Percentiles rank a stretch among this genome's conserved stretches.
Conservation (phyloP, 2,113 vertebrate genomes). For the Clarias gariepinus region DNA sequence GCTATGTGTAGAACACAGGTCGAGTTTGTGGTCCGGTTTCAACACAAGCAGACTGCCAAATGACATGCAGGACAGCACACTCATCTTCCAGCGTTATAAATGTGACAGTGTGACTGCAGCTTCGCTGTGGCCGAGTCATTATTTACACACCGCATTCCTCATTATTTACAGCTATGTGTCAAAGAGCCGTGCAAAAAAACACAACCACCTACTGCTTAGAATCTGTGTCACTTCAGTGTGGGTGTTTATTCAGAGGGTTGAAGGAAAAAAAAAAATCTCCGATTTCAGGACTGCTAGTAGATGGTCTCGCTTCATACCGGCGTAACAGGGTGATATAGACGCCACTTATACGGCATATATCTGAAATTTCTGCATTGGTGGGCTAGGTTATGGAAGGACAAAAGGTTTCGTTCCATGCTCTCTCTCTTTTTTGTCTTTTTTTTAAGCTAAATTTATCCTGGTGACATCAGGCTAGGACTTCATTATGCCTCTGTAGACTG, state of each 20-base stretch:
- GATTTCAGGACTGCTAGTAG: background rate
- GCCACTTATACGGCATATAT: conserved; percentile 16
- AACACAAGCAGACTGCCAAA: background rate
- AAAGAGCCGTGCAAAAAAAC: conserved; percentile 29
- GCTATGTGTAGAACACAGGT: background rate
- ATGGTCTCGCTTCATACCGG: background rate
- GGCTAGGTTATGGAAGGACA: conserved; percentile 29
- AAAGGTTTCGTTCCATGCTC: conserved; percentile 4
- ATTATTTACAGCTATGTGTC: conserved; percentile 38
- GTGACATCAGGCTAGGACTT: background rate
- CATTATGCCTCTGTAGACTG: conserved; percentile 6
- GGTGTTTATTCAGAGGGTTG: conserved; percentile 14
- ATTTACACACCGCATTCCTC: conserved; percentile 32
- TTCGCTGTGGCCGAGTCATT: conserved; percentile 21
- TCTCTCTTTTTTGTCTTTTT: background rate
- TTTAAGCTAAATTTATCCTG: conserved; percentile 26
- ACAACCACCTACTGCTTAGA: conserved; percentile 21
- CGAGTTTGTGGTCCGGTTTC: conserved; percentile 7
- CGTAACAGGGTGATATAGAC: conserved; percentile 18
- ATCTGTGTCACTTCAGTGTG: conserved; percentile 20
- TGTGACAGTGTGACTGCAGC: conserved; percentile 18
- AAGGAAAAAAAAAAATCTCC: background rate
- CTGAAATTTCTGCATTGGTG: background rate
- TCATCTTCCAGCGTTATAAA: background rate
- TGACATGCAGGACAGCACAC: background rate